Conservation (phyloP, 2,888 invertebrate genomes). For the Blastobasis lacticolella region DNA sequence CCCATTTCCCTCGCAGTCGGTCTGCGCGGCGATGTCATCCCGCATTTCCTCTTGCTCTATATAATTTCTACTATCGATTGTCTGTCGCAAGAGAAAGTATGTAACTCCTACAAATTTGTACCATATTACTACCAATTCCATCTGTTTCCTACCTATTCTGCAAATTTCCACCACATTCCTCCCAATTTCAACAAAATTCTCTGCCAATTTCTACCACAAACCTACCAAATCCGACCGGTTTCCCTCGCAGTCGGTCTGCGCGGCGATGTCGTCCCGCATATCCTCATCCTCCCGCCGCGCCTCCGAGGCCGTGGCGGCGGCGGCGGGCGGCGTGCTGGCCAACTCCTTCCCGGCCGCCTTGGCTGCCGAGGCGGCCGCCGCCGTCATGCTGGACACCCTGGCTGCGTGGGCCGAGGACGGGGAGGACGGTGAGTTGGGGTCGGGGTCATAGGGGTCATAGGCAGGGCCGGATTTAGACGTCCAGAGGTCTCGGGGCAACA, state of each 20-base stretch:
- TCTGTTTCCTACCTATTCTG: too few species aligned
- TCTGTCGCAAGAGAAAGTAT: too few species aligned
- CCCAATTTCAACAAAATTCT: too few species aligned
- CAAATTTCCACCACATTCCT: too few species aligned
- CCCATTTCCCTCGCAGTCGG: constrained; percentile 28
- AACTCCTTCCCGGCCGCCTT: constrained; percentile 46
- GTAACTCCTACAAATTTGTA: too few species aligned
- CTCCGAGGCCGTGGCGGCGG: constrained; percentile 25
- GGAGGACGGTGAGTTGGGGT: not conserved
- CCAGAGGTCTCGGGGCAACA: too few species aligned
- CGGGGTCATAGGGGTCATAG: not conserved
- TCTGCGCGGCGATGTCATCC: constrained; percentile 30
- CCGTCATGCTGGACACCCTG: constrained; percentile 29
- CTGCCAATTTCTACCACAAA: too few species aligned
- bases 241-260: constrained; percentile 22
- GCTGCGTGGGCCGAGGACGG: constrained; percentile 10
- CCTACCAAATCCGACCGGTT: too few species aligned
- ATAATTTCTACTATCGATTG: too few species aligned
- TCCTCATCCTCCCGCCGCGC: constrained; percentile 36
- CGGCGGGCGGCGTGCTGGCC: constrained; percentile 41
- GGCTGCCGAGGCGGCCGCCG: constrained; percentile 36
- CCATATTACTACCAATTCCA: too few species aligned
- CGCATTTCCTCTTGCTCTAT: constrained; percentile 39
- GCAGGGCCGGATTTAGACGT: too few species aligned
- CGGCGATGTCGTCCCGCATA: constrained; percentile 31